Evolutionary conservation across 2,797 vertebrate genomes (phyloP), one percentile per base, ranked within the genome.

Genomic region (Neostethus bicornis): DNA sequence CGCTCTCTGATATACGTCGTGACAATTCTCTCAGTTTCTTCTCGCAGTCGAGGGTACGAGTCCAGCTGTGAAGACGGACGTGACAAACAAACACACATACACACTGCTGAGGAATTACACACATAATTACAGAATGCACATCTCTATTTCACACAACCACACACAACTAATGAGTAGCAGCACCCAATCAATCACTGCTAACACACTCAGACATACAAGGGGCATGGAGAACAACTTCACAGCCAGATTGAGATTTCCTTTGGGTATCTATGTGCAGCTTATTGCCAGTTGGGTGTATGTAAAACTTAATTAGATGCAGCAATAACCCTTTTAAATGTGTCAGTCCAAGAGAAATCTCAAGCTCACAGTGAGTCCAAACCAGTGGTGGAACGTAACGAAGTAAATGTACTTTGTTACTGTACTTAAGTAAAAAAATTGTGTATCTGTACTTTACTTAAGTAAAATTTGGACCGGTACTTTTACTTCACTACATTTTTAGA

Each of bases 11-110:
- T 68, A 63, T 96, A 92, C 0, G 94, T 96, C 74, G 95, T 98
- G 69, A 98, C 95, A 3, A 98, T 98, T 10, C 95, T 83, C 79
- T 98, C 96, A 0, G 94, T 98, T 81, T 98, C 96, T 70, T 98
- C 96, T 77, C 95, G 93, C 62, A 98, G 78, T 39, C 93, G 85
- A 38, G 96, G 96, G 77, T 96, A 98, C 2, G 95, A 95, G 45
- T 87, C 90, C 19, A 98, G 90, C 96, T 98, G 83, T 19, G 16
- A 48, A 70, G 17, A 26, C 51, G 46, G 51, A 62, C 51, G 67
- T 32, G 63, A 69, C 21, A 71, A 24, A 72, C 54, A 53, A 32
- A 54, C 48, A 64, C 54, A 48, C 35, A 61, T n/a, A 48, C 1
- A 37, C 43, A 38, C 70, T 64, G 56, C 81, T 87, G 86, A 85